Conservation (phyloP, 2,888 invertebrate genomes). For the Chymomyza caudatula region DNA sequence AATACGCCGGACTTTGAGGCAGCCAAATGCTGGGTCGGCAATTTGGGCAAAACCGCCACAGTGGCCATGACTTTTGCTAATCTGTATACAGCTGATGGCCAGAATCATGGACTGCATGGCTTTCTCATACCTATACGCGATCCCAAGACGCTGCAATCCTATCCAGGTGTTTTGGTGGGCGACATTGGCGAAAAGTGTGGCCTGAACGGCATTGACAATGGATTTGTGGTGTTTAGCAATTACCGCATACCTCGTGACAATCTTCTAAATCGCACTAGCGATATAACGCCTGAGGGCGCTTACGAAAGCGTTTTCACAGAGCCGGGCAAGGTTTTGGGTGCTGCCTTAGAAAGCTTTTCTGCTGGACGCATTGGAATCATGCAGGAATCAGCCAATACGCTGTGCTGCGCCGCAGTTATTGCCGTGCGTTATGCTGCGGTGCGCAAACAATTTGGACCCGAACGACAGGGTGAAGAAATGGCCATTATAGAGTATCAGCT, state of each 20-base stretch:
- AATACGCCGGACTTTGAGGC: conserved; percentile 96
- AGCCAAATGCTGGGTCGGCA: conserved; percentile 98
- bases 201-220: conserved; percentile 94
- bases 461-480: conserved; percentile 81
- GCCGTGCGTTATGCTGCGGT: conserved; percentile 89
- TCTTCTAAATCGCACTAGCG: conserved; percentile 91
- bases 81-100: conserved; percentile 87
- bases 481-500: conserved; percentile 90
- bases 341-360: conserved; percentile 91
- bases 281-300: conserved; percentile 90
- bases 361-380: conserved; percentile 89
- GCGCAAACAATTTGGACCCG: conserved; percentile 87
- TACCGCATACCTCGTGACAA: conserved; percentile 92
- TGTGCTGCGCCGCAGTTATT: conserved; percentile 84
- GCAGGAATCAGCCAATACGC: conserved; percentile 78
- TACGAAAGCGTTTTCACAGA: conserved; percentile 95
- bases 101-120: conserved; percentile 90
- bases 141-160: conserved; percentile 86
- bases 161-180: conserved; percentile 91
- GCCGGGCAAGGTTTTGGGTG: conserved; percentile 90
- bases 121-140: conserved; percentile 92
- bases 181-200: conserved; percentile 97
- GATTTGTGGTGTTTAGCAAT: conserved; percentile 92
- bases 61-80: conserved; percentile 94
- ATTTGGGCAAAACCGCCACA: conserved; percentile 92